A percentile compares a stretch with the other conserved stretches of the same genome.
Conservation (phyloP, 2,888 invertebrate species). For the Julus scandinavius region DNA sequence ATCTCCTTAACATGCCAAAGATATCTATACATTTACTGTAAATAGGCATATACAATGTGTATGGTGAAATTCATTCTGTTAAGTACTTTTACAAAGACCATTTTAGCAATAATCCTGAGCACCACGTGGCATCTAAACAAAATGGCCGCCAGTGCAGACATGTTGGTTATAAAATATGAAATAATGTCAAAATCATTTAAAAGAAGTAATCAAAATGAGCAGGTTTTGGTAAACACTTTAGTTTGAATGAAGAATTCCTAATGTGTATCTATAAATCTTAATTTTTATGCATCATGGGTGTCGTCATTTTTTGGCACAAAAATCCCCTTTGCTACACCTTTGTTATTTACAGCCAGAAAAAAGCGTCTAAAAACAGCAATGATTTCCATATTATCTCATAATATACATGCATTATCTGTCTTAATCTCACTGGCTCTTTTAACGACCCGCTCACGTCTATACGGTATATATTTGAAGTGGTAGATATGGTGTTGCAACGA, state of each 20-base stretch:
- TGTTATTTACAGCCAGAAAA: constrained; percentile 25
- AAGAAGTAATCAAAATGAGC: not conserved
- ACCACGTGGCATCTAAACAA: no score
- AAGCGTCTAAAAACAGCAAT: constrained; percentile 40
- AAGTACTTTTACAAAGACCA: not conserved
- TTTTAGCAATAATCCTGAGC: no score
- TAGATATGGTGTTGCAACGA: not conserved
- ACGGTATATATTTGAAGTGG: not conserved
- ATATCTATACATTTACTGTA: not conserved
- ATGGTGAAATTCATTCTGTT: not conserved
- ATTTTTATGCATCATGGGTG: constrained; percentile 20
- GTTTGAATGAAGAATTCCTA: not conserved
- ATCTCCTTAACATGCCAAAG: not conserved
- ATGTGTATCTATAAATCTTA: not conserved
- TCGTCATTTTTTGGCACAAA: not conserved
- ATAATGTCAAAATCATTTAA: not conserved
- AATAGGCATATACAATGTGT: not conserved
- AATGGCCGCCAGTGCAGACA: no score
- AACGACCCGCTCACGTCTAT: not conserved
- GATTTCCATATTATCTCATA: constrained; percentile 47
- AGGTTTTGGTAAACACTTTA: constrained; percentile 6
- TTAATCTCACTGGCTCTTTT: constrained; percentile 6
- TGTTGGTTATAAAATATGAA: no score
- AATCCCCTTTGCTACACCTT: not conserved
- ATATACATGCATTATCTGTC: constrained; percentile 41